Conservation (phyloP, 2,797 vertebrate species). For the Chelmon rostratus region DNA sequence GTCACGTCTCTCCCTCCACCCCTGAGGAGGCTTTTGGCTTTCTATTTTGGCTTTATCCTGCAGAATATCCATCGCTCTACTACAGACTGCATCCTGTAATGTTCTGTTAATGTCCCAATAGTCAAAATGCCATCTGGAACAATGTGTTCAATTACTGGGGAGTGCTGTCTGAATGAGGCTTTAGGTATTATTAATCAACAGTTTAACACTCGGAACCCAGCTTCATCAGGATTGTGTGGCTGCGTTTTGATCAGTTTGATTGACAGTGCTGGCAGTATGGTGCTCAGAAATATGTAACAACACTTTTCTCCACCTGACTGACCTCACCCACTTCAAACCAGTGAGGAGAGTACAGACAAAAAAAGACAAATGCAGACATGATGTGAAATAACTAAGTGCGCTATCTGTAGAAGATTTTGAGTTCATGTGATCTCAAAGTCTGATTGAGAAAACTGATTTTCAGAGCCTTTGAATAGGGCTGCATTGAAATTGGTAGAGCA, state of each 20-base stretch:
- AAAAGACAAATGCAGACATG: not conserved
- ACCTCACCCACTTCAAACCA: slow-evolving; percentile 15
- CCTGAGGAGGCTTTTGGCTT: not conserved
- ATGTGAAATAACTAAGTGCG: not conserved
- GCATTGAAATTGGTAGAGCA: slow-evolving; percentile 12
- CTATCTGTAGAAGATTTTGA: not conserved
- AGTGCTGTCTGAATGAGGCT: not conserved
- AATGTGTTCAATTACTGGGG: slow-evolving; percentile 15
- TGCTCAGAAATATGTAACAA: not conserved
- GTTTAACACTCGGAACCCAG: not conserved
- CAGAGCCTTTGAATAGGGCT: not conserved
- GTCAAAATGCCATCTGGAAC: not conserved
- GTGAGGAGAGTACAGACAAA: not conserved
- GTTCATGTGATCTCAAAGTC: not conserved
- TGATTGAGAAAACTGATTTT: not conserved
- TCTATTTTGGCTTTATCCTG: not conserved
- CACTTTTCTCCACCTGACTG: not conserved
- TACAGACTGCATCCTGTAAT: not conserved
- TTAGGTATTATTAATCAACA: slow-evolving; percentile 6
- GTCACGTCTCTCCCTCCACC: not conserved
- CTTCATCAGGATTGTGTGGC: not conserved
- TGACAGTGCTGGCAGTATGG: not conserved
- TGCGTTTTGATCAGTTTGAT: slow-evolving; percentile 11
- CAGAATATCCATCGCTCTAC: not conserved
- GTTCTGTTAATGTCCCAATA: not conserved